Evolutionary conservation across 2,113 vertebrate species (phyloP).

Genomic region (Amazona vittata): DNA sequence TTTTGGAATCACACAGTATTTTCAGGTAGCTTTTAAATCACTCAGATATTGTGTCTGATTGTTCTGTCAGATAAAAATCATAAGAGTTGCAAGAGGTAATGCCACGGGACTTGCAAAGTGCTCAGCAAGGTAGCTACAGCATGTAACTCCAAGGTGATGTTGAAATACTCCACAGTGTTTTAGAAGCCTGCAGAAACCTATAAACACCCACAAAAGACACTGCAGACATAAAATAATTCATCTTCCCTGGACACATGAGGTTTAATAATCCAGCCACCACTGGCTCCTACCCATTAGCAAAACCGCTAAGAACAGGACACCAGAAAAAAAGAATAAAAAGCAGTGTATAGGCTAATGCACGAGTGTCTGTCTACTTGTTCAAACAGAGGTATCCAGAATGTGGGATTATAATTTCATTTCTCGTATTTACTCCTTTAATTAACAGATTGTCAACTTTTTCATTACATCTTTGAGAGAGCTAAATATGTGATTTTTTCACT

Average conservation of each 20-base stretch:
- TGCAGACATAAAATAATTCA: not conserved
- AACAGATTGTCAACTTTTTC: not conserved
- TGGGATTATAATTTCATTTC: not conserved
- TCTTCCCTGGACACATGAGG: not conserved
- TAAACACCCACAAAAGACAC: not conserved
- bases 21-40: not conserved
- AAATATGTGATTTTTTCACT: not conserved
- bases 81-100: not conserved
- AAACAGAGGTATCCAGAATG: not conserved
- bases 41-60: not conserved
- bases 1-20: not conserved
- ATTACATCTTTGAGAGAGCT: not conserved
- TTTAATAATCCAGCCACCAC: not conserved
- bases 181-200: not conserved
- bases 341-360: not conserved
- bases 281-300: not conserved
- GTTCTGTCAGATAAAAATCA: not conserved
- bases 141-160: not conserved
- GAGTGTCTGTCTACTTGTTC: not conserved
- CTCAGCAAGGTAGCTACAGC: not conserved
- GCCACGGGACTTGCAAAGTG: not conserved
- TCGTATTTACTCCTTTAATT: not conserved
- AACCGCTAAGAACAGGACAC: not conserved
- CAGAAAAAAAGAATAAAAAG: not conserved
- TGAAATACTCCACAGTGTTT: not conserved